Evolutionary conservation across 2,797 vertebrate genomes (phyloP).

Genomic region (Schizopygopsis pylzovi): DNA sequence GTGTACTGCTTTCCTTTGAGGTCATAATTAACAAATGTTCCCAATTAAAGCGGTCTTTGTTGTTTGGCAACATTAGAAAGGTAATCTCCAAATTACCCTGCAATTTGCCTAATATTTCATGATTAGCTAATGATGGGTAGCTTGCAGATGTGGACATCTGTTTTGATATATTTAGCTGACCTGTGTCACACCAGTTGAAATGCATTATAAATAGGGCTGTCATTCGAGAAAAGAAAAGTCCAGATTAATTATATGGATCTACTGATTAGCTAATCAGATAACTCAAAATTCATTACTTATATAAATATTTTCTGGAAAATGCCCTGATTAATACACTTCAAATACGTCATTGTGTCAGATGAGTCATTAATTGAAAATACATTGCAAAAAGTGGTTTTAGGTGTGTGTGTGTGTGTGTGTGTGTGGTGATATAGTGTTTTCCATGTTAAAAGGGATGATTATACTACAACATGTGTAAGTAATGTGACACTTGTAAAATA

Average conservation of each 20-base stretch:
- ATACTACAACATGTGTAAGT: not conserved
- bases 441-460: constrained; percentile 4
- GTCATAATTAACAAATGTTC: constrained; percentile 66
- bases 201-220: not conserved
- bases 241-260: not conserved
- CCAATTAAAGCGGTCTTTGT: constrained; percentile 67
- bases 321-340: not conserved
- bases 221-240: not conserved
- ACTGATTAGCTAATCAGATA: not conserved
- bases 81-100: constrained; percentile 75
- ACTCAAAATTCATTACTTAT: not conserved
- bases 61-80: constrained; percentile 69
- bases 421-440: not conserved
- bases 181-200: not conserved
- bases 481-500: constrained; percentile 17
- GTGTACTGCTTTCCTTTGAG: constrained; percentile 64
- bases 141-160: constrained; percentile 72
- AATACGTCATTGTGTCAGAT: not conserved
- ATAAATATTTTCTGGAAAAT: not conserved
- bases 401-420: not conserved
- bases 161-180: constrained; percentile 54
- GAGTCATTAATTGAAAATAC: not conserved
- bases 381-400: not conserved
- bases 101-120: constrained; percentile 72
- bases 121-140: constrained; percentile 70